Conservation (phyloP, 2,113 vertebrate species). For the Cryptotis parvus region DNA sequence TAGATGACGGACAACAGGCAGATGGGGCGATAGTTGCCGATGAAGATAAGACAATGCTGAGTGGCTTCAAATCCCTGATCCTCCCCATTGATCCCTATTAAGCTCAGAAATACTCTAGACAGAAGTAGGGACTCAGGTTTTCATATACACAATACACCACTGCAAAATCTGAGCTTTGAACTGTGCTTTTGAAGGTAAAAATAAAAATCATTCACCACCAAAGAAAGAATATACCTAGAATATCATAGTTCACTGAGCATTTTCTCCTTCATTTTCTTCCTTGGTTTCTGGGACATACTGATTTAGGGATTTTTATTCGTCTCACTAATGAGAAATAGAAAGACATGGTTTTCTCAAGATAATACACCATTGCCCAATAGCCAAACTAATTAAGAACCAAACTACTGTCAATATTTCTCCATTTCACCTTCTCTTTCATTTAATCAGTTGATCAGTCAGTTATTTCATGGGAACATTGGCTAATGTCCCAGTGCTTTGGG, state of each 20-base stretch:
- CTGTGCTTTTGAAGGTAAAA: accelerated
- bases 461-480: background rate
- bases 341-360: background rate
- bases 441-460: background rate
- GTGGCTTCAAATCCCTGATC: background rate
- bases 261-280: background rate
- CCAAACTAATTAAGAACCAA: background rate
- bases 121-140: background rate
- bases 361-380: background rate
- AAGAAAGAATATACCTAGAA: background rate
- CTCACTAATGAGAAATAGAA: background rate
- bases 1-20: no score
- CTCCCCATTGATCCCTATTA: background rate
- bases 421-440: background rate
- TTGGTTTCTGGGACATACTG: background rate
- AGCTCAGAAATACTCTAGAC: background rate
- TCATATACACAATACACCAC: background rate
- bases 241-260: background rate
- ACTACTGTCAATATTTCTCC: background rate
- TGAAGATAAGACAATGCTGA: background rate
- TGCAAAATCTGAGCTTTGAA: background rate
- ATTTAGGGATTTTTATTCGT: background rate
- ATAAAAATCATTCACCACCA: background rate
- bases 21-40: no score
- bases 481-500: background rate